phyloP scores from a whole-genome alignment of 2,797 vertebrate species.

The Syndactyla subalaris region DNA sequence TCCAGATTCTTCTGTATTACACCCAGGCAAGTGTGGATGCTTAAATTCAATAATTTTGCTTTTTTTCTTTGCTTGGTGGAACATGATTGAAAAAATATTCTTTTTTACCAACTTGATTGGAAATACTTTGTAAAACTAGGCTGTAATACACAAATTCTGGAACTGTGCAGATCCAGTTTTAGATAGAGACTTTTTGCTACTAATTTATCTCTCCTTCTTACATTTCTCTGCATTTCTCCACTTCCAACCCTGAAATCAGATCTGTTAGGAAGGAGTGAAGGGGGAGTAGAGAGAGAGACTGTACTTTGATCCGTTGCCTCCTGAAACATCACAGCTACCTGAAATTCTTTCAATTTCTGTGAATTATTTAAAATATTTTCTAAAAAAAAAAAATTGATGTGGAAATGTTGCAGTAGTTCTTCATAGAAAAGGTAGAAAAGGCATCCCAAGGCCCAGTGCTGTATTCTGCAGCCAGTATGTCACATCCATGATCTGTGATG shows the following conservation, averaged over 20 bases:
- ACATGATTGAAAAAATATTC: background rate
- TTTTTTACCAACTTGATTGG: background rate
- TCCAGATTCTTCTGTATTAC: background rate
- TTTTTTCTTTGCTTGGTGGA: background rate
- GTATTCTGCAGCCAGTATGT: background rate
- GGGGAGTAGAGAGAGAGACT: background rate
- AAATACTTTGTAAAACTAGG: background rate
- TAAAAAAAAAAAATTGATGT: constrained; percentile 24
- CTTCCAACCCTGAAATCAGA: background rate
- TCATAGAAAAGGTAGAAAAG: background rate
- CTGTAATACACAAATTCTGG: background rate
- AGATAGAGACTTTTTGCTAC: background rate
- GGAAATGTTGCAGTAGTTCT: background rate
- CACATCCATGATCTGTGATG: background rate
- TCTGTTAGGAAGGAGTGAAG: background rate
- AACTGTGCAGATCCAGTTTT: background rate
- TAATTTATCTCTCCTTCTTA: background rate
- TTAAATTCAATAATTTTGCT: background rate
- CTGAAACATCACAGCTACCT: constrained; percentile 23
- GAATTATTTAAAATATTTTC: constrained; percentile 43
- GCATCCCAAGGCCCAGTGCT: background rate
- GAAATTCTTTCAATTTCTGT: constrained; percentile 27
- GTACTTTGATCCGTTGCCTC: constrained; percentile 28
- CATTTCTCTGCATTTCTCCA: background rate
- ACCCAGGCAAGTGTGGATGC: background rate